Evolutionary conservation across 2,113 vertebrate genomes (phyloP), one percentile per base, ranked within the genome.

Genomic region (Chaetops frenatus): DNA sequence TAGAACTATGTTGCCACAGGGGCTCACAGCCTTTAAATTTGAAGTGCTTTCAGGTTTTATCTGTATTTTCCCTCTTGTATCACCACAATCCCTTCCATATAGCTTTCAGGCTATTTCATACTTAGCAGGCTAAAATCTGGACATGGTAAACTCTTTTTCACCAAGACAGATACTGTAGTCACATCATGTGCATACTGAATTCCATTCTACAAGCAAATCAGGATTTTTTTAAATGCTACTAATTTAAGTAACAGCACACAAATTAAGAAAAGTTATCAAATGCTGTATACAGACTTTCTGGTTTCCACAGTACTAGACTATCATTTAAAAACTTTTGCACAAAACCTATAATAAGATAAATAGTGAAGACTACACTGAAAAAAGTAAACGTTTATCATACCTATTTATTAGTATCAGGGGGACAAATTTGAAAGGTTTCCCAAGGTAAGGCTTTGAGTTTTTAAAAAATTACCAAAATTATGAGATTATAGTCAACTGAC

Each of bases 351-450:
- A 70, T 42, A 92, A 70, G 67, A 20, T 45, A 81, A 51, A 48
- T 21, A 85, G 14, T 29, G 36, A 88, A 87, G 29, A 62, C 27
- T 72, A 40, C 38, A 22, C 31, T 88, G 69, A 77, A 95, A 96
- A 31, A 90, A 33, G 58, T 5, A 73, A 72, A 86, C 47, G 38
- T 70, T 97, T 85, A 56, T 60, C 83, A 58, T 44, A 47, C 7
- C 22, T 76, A 93, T 82, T 62, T 58, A 60, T 79, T 88, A 90
- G 61, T 90, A 29, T 80, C 51, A 88, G 36, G 7, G 86, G 47
- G 33, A 93, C 80, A 97, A 95, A 96, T 67, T 90, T 90, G 76
- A 93, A 94, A 90, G 15, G 81, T 97, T 97, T 87, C 60, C 81
- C 74, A 96, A 95, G 25, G n/a, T 8, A 88, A 4, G 50, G 36